Percentiles rank a stretch among this genome's conserved stretches.
Evolutionary conservation across 2,113 vertebrate genomes (phyloP).

Genomic region (Megatriorchis doriae): DNA sequence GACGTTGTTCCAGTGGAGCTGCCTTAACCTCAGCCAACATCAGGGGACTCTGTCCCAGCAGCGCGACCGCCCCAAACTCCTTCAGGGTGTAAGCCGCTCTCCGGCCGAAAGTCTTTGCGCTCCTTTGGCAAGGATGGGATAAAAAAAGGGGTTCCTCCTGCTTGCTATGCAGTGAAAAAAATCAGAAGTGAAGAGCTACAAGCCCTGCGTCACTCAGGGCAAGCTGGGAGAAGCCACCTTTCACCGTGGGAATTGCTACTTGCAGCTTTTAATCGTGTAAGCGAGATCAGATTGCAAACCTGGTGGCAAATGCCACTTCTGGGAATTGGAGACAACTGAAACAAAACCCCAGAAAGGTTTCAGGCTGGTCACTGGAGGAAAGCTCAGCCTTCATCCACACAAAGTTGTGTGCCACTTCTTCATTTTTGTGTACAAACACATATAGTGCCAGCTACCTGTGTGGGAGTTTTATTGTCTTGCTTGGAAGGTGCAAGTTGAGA

Average conservation of each 20-base stretch:
- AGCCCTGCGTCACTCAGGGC: not conserved
- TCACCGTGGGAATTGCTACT: not conserved
- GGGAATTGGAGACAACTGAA: not conserved
- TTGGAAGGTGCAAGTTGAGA: not conserved
- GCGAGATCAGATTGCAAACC: not conserved
- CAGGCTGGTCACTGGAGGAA: not conserved
- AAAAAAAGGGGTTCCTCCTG: not conserved
- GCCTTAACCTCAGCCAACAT: not conserved
- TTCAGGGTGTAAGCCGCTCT: rapidly evolving
- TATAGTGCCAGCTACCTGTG: not conserved
- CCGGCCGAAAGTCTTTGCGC: rapidly evolving
- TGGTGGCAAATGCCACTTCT: not conserved
- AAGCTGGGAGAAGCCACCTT: not conserved
- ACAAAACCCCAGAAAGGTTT: not conserved
- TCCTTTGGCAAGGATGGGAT: not conserved
- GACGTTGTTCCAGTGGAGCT: not conserved
- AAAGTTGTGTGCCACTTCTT: not conserved
- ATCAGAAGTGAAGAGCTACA: not conserved
- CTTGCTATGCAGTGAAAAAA: not conserved
- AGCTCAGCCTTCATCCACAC: not conserved
- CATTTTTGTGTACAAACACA: not conserved
- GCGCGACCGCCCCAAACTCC: rapidly evolving
- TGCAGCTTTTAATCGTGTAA: not conserved
- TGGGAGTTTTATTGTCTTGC: not conserved
- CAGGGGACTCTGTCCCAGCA: not conserved